Conservation (phyloP, 1,140 invertebrate genomes). For the Ostrea denselamellosa region DNA sequence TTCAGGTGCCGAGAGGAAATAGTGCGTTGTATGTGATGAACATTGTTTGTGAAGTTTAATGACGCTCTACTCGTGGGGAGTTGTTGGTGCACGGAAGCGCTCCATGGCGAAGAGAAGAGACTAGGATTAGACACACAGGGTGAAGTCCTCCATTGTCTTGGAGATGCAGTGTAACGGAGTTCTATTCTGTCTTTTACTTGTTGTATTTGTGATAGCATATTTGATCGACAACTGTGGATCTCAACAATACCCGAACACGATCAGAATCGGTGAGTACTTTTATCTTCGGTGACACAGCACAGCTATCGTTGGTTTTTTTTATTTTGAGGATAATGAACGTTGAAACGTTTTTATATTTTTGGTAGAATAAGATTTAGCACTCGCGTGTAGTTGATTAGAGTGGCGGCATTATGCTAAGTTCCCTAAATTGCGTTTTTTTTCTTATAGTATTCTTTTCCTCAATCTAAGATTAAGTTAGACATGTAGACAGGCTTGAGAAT, state of each 20-base stretch:
- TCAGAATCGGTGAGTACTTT: slow-evolving; percentile 15
- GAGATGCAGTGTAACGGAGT: neutral
- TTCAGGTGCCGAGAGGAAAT: neutral
- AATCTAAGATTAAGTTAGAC: neutral
- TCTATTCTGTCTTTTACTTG: neutral
- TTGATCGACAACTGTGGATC: neutral
- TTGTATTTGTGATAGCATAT: neutral
- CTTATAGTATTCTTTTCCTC: neutral
- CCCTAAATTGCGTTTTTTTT: neutral
- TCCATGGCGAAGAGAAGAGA: neutral
- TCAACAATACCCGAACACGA: slow-evolving; percentile 21
- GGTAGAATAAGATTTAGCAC: neutral
- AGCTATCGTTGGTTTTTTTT: neutral
- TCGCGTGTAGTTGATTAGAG: slow-evolving; percentile 12
- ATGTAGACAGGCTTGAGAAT: neutral
- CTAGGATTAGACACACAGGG: neutral
- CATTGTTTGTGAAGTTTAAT: slow-evolving; percentile 20
- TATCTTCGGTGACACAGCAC: neutral
- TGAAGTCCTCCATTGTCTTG: neutral
- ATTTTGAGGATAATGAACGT: slow-evolving; percentile 1
- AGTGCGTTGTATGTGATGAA: neutral
- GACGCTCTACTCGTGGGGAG: neutral
- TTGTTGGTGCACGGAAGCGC: neutral
- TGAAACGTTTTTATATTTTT: slow-evolving; percentile 30
- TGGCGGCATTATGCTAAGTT: neutral